These are phyloP conservation scores for Campopleginae sp. DNA, from an alignment of 2,888 invertebrate species.

Conservation along the genomic window DNA sequence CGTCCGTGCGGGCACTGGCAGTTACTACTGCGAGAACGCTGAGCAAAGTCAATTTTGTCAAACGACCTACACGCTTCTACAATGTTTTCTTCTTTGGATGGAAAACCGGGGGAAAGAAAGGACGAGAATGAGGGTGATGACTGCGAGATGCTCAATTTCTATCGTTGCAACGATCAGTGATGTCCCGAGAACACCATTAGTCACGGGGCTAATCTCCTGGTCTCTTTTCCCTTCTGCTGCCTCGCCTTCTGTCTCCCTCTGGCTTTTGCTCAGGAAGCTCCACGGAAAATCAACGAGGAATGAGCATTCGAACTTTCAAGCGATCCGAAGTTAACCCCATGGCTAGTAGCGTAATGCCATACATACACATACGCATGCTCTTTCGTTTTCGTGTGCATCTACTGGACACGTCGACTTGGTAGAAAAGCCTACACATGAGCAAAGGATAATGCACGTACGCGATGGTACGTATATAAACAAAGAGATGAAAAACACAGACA, in stretches of 20 bases:
- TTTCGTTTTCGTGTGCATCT: slow-evolving; percentile 9
- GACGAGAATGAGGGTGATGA: slow-evolving; percentile 23
- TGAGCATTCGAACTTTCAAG: slow-evolving; percentile 30
- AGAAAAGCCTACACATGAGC: slow-evolving; percentile 33
- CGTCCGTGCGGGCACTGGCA: slow-evolving; percentile 53
- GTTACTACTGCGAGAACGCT: slow-evolving; percentile 41
- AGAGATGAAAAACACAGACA: slow-evolving; percentile 21
- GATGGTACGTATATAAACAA: neutral
- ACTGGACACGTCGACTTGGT: slow-evolving; percentile 32
- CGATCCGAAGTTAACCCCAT: slow-evolving; percentile 35
- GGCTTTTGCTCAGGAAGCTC: slow-evolving; percentile 19
- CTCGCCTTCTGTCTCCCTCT: neutral
- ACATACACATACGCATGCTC: slow-evolving; percentile 16
- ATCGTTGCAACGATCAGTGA: slow-evolving; percentile 37
- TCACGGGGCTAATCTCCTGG: slow-evolving; percentile 40
- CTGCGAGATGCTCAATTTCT: slow-evolving; percentile 39
- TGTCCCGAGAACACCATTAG: slow-evolving; percentile 56
- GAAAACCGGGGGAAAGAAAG: neutral
- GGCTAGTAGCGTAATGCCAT: neutral
- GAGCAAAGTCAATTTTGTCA: slow-evolving; percentile 54
- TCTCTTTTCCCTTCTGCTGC: neutral
- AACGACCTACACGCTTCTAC: slow-evolving; percentile 40
- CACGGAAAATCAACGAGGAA: slow-evolving; percentile 23
- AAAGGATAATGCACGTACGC: neutral
- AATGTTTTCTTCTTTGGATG: neutral